Evolutionary conservation across 2,797 vertebrate species (phyloP).

Genomic region (Yasuhikotakia modesta): DNA sequence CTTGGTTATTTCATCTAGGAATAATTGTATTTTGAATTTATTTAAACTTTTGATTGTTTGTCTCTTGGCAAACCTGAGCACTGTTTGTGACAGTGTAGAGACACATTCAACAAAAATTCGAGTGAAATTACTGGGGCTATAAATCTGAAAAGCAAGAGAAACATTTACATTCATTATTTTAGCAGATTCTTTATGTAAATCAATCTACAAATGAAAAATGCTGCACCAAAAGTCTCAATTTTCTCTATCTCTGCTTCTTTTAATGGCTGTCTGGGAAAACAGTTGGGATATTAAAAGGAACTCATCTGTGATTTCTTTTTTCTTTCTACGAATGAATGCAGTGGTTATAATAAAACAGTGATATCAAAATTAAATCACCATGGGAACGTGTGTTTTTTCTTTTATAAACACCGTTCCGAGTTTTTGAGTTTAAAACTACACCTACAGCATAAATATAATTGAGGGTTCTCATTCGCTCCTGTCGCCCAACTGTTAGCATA

Average conservation of each 20-base stretch:
- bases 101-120: neutral
- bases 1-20: neutral
- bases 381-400: constrained; percentile 2
- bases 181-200: neutral
- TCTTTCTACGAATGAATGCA: neutral
- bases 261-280: neutral
- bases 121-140: neutral
- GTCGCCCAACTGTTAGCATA: too few species aligned
- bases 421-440: neutral
- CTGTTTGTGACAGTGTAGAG: neutral
- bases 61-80: neutral
- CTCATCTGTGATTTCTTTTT: neutral
- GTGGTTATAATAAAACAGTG: constrained; percentile 8
- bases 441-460: constrained; percentile 3
- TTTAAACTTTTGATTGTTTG: neutral
- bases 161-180: neutral
- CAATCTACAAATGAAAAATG: neutral
- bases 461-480: neutral
- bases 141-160: too few species aligned
- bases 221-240: neutral
- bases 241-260: neutral
- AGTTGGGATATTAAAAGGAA: neutral
- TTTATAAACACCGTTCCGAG: neutral
- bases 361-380: neutral
- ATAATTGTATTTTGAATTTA: neutral